phyloP scores from a whole-genome alignment of 2,113 vertebrate genomes.

The Sialia sialis region DNA sequence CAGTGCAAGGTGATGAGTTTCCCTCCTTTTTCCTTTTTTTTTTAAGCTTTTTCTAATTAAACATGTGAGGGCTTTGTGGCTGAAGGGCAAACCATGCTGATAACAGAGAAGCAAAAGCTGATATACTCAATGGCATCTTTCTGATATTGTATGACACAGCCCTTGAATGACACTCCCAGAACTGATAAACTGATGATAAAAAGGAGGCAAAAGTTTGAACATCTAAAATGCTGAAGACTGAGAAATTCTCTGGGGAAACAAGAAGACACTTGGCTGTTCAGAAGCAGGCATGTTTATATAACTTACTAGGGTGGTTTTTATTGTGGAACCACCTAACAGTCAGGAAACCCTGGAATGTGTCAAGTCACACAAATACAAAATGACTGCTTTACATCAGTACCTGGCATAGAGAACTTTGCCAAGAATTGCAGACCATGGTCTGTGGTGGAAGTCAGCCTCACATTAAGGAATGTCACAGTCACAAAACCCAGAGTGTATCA shows the following conservation, averaged over 20 bases:
- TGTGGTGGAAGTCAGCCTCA: not conserved
- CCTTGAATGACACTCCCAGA: not conserved
- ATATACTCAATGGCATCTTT: not conserved
- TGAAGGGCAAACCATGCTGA: not conserved
- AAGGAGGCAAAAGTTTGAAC: not conserved
- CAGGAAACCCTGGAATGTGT: not conserved
- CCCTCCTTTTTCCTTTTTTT: rapidly evolving
- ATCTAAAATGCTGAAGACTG: not conserved
- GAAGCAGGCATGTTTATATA: not conserved
- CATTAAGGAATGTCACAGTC: not conserved
- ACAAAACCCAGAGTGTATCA: not conserved
- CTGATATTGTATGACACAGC: not conserved
- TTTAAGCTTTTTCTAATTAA: not conserved
- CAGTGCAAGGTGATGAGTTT: not conserved
- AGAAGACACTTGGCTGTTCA: not conserved
- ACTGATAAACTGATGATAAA: not conserved
- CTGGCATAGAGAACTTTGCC: not conserved
- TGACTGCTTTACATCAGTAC: not conserved
- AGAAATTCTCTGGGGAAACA: not conserved
- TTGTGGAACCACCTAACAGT: not conserved
- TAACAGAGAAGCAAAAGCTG: not conserved
- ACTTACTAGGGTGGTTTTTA: not conserved
- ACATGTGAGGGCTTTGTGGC: not conserved
- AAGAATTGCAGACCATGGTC: not conserved
- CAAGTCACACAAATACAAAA: not conserved